Conservation (phyloP, 2,888 invertebrate genomes). For the Poecilus cupreus region DNA sequence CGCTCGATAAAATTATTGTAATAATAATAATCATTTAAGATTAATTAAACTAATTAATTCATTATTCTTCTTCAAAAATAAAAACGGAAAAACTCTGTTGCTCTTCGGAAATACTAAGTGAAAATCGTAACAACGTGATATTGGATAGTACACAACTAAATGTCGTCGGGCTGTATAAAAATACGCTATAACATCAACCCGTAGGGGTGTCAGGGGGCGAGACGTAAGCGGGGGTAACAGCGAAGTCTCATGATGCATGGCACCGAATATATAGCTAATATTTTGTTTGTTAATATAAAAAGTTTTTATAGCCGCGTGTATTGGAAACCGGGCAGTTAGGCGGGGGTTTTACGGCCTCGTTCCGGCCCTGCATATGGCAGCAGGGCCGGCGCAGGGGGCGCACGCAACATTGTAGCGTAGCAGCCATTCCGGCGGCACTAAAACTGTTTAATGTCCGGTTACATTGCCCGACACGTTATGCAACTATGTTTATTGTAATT, state of each 20-base stretch:
- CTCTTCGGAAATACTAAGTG: too few relatives aligned
- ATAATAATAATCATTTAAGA: too few relatives aligned
- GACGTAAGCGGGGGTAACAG: too few relatives aligned
- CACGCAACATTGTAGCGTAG: constrained; percentile 50
- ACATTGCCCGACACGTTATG: constrained; percentile 49
- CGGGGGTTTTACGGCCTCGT: constrained; percentile 32
- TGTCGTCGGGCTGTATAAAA: too few relatives aligned
- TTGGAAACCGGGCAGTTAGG: constrained; percentile 38
- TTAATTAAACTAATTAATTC: too few relatives aligned
- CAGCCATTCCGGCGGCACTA: constrained; percentile 49
- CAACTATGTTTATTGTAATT: constrained; percentile 53
- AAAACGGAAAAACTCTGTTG: too few relatives aligned
- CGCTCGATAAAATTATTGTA: too few relatives aligned
- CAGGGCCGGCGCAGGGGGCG: constrained; percentile 7
- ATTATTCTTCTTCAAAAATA: too few relatives aligned
- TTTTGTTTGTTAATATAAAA: constrained; percentile 59
- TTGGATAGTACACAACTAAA: too few relatives aligned
- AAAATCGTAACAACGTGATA: background rate
- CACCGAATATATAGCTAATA: constrained; percentile 37
- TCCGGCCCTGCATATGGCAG: constrained; percentile 19
- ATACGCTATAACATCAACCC: background rate
- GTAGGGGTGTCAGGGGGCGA: too few relatives aligned
- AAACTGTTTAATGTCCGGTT: constrained; percentile 56
- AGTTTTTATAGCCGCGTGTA: constrained; percentile 51
- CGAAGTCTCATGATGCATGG: constrained; percentile 6